Percentiles rank a stretch among this genome's conserved stretches.
Conservation (phyloP, 2,797 vertebrate species). For the Gallinago stenura region DNA sequence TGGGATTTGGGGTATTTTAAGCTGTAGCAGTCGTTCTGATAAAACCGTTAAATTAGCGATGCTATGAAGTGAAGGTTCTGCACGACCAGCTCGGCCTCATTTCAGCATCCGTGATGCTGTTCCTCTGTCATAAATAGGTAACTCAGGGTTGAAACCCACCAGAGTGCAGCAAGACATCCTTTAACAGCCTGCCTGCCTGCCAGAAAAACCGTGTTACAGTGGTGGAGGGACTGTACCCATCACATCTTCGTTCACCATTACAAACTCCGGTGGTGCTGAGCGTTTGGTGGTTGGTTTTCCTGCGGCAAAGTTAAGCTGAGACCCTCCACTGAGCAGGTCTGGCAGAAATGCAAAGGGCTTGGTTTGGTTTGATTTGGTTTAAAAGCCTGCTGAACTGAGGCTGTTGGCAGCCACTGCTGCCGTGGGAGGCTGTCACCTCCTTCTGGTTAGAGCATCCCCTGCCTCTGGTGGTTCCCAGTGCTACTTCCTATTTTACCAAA, state of each 20-base stretch:
- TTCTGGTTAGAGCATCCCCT: neutral
- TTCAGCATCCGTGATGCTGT: neutral
- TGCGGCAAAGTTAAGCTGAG: neutral
- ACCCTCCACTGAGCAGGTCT: neutral
- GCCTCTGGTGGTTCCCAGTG: neutral
- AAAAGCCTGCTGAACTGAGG: neutral
- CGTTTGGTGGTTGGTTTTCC: neutral
- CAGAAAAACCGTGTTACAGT: neutral
- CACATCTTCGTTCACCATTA: neutral
- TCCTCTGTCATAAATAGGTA: neutral
- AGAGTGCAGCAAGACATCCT: neutral
- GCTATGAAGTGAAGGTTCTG: neutral
- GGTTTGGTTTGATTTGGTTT: neutral
- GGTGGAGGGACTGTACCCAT: neutral
- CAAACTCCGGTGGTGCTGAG: neutral
- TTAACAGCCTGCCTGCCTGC: neutral
- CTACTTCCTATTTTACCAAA: neutral
- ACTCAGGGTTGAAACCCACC: neutral
- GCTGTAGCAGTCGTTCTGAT: neutral
- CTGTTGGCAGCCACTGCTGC: neutral
- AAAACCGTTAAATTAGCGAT: neutral
- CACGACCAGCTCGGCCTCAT: neutral
- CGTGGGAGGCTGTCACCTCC: neutral
- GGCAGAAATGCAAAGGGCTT: neutral
- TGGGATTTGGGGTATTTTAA: neutral